Percentiles rank a stretch among this genome's conserved stretches.
Conservation (phyloP, 35 echinoderm and acorn worm genomes). For the Anneissia japonica region DNA sequence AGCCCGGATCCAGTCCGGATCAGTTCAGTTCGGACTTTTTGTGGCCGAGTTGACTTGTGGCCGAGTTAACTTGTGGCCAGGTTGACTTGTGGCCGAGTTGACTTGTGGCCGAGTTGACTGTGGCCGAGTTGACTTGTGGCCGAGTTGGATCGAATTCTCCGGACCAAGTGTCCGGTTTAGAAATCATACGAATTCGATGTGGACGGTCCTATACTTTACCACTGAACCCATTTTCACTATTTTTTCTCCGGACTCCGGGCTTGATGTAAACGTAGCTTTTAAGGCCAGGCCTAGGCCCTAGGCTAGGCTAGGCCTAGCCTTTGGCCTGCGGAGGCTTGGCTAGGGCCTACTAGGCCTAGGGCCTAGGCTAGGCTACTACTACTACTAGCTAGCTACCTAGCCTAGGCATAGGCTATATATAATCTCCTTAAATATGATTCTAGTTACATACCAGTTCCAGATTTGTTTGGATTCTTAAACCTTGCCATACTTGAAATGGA, state of each 20-base stretch:
- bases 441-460: slow-evolving; percentile 50
- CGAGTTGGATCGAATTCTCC: too few relatives aligned
- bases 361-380: too few relatives aligned
- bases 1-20: neutral
- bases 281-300: neutral
- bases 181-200: too few relatives aligned
- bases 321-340: neutral
- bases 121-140: too few relatives aligned
- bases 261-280: neutral
- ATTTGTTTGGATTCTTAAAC: slow-evolving; percentile 69
- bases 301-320: neutral
- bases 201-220: too few relatives aligned
- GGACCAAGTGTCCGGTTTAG: too few relatives aligned
- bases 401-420: neutral
- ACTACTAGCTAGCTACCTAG: too few relatives aligned
- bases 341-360: neutral
- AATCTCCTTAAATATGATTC: neutral
- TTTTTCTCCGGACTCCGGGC: too few relatives aligned
- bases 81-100: too few relatives aligned
- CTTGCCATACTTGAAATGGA: slow-evolving; percentile 94
- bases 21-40: neutral
- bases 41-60: neutral
- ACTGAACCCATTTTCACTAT: too few relatives aligned
- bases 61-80: too few relatives aligned
- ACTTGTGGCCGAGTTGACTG: too few relatives aligned